Percentiles rank a stretch among this genome's conserved stretches.
Evolutionary conservation across 1,140 invertebrate species (phyloP).

Genomic region (Periplaneta americana): DNA sequence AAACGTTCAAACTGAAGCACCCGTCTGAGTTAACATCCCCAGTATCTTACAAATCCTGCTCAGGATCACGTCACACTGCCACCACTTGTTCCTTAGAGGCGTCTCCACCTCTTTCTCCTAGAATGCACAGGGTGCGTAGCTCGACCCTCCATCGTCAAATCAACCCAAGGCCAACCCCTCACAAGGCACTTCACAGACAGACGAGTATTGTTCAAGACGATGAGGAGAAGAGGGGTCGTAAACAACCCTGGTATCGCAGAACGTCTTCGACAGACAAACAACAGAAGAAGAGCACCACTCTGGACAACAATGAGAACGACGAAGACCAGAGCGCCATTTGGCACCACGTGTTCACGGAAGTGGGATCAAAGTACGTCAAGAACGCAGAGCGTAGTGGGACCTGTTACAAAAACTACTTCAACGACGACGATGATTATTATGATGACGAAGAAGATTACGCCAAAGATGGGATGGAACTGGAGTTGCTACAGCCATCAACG

Average conservation of each 20-base stretch:
- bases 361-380: not conserved
- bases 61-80: not conserved
- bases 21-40: not conserved
- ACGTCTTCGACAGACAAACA: not conserved
- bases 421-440: not conserved
- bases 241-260: not conserved
- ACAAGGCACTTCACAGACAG: not conserved
- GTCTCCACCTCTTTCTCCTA: not conserved
- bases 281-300: not conserved
- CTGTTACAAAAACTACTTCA: not conserved
- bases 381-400: not conserved
- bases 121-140: not conserved
- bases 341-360: constrained; percentile 14
- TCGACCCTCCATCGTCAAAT: not conserved
- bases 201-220: not conserved
- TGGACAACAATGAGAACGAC: not conserved
- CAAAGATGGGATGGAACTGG: not conserved
- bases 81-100: not conserved
- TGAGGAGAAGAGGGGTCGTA: not conserved
- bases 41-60: not conserved
- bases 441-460: not conserved
- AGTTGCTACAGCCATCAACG: not conserved
- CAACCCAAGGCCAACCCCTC: not conserved
- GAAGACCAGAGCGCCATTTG: not conserved
- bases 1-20: not conserved